phyloP scores from a whole-genome alignment of 1,140 invertebrate genomes.

The Epicauta chinensis region DNA sequence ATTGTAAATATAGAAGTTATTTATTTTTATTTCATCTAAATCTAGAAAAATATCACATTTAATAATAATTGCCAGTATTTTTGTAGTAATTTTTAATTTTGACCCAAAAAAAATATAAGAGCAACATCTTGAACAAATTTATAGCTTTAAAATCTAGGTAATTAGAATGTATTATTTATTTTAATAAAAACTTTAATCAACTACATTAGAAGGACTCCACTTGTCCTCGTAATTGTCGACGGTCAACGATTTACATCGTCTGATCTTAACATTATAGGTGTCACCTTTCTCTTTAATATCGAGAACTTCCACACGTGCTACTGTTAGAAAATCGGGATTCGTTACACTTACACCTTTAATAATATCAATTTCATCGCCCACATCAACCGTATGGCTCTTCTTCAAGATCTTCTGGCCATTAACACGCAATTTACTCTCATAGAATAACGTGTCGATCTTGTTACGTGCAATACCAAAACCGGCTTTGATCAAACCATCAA shows the following conservation, averaged over 20 bases:
- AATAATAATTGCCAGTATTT: constrained; percentile 21
- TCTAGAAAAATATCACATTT: constrained; percentile 7
- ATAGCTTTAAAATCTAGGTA: neutral
- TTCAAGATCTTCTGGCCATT: constrained; percentile 61
- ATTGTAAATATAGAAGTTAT: constrained; percentile 13
- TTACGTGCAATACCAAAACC: constrained; percentile 60
- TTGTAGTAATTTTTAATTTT: constrained; percentile 4
- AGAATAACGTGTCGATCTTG: constrained; percentile 60
- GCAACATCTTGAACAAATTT: neutral
- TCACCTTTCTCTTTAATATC: constrained; percentile 41
- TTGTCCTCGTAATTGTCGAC: constrained; percentile 54
- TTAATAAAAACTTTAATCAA: neutral
- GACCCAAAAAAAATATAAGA: neutral
- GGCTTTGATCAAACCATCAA: constrained; percentile 59
- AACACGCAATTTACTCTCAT: constrained; percentile 58
- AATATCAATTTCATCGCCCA: constrained; percentile 61
- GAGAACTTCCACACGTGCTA: constrained; percentile 55
- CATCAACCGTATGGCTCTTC: constrained; percentile 51
- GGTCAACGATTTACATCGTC: constrained; percentile 52
- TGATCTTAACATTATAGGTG: constrained; percentile 47
- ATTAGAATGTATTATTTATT: neutral
- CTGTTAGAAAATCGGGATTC: constrained; percentile 54
- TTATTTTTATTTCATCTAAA: neutral
- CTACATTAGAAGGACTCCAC: neutral
- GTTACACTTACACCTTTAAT: constrained; percentile 50